Evolutionary conservation across 2,113 vertebrate genomes (phyloP).

Genomic region (Rynchops niger): DNA sequence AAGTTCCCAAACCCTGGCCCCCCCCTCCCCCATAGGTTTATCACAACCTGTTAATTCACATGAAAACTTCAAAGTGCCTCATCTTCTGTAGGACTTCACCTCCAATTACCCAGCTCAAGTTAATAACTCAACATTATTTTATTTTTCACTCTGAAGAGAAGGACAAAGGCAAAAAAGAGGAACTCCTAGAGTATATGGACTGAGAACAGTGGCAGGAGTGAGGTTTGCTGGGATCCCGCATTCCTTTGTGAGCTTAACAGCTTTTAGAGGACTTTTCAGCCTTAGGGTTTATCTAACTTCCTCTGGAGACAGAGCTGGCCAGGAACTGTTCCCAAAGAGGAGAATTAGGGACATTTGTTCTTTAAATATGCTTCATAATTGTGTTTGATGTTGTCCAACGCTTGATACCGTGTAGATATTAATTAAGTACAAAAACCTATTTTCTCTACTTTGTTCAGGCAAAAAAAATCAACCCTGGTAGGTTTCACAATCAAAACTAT

Average conservation of each 20-base stretch:
- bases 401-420: neutral
- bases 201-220: neutral
- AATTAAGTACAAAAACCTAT: neutral
- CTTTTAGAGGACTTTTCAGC: neutral
- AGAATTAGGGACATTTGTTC: neutral
- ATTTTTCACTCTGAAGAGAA: neutral
- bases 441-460: neutral
- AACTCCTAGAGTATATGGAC: neutral
- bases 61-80: neutral
- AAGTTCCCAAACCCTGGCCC: neutral
- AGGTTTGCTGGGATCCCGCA: neutral
- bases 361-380: conserved; percentile 3
- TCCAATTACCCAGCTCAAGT: neutral
- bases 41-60: neutral
- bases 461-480: neutral
- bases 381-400: neutral
- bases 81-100: neutral
- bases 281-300: neutral
- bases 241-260: neutral
- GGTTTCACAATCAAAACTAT: conserved; percentile 38
- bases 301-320: neutral
- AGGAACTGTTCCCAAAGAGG: neutral
- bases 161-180: neutral
- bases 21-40: neutral
- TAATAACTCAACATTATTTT: neutral